Evolutionary conservation across 1,140 invertebrate genomes (phyloP).

Genomic region (Lepidurus packardi): DNA sequence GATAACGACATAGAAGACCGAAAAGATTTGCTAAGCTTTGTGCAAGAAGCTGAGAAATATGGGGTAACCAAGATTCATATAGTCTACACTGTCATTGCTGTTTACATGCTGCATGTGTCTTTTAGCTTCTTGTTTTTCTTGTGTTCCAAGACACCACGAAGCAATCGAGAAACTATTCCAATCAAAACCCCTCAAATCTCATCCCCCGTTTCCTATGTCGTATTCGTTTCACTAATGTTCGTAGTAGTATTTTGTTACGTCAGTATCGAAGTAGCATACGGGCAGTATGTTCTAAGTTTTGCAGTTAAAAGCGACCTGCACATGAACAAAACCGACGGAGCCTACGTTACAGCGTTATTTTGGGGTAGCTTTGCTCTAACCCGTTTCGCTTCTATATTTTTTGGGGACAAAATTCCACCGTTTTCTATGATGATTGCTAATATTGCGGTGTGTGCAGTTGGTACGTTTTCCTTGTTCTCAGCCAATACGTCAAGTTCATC

Average conservation of each 20-base stretch:
- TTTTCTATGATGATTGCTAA: slow-evolving; percentile 39
- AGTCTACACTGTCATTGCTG: slow-evolving; percentile 47
- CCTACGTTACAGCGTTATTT: slow-evolving; percentile 47
- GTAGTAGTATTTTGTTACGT: slow-evolving; percentile 48
- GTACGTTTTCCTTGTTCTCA: slow-evolving; percentile 44
- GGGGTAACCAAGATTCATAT: slow-evolving; percentile 48
- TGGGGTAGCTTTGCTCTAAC: slow-evolving; percentile 50
- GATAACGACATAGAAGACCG: slow-evolving; percentile 39
- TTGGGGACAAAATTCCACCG: background rate
- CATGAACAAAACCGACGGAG: slow-evolving; percentile 43
- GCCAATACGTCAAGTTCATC: slow-evolving; percentile 39
- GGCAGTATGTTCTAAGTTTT: slow-evolving; percentile 47
- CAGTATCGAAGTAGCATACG: slow-evolving; percentile 48
- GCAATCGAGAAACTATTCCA: background rate
- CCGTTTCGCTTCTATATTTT: slow-evolving; percentile 46
- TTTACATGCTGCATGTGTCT: slow-evolving; percentile 45
- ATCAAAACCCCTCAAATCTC: background rate
- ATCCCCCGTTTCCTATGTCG: slow-evolving; percentile 36
- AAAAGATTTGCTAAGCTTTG: background rate
- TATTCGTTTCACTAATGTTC: slow-evolving; percentile 45
- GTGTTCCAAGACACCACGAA: slow-evolving; percentile 43
- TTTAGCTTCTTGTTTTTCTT: slow-evolving; percentile 46
- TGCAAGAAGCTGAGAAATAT: slow-evolving; percentile 36
- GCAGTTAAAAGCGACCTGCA: slow-evolving; percentile 41
- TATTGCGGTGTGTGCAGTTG: slow-evolving; percentile 43